Base-by-base conservation (phyloP, 2,797 vertebrate genomes). In the Rhinophrynus dorsalis region DNA sequence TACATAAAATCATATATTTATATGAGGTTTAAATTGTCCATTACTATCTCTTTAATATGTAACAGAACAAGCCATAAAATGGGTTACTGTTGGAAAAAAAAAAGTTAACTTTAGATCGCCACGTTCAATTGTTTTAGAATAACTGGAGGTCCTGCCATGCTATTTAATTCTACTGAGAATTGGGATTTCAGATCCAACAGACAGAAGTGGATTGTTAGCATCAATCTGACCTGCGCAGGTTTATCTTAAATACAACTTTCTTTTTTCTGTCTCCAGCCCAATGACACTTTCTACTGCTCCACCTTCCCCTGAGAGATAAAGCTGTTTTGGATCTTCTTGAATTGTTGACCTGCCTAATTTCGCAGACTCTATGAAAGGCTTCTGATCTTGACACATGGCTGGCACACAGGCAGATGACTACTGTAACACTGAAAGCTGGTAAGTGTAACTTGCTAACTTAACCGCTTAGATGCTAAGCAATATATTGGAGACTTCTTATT, bases 371-470 rank as follows among this genome's bases (percentile, higher is more conserved):
- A 42, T 33, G 18, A 65, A 30, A 37, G 44, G 58, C 17, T 44
- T 30, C 38, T 63, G 56, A 69, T 69, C 57, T 69, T 69, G 48
- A 69, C 17, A 17, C 57, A 69, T 62, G 67, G 67, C 67, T 62
- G 67, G 59, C 38, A 38, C 38, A 13, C 11, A 6, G 23, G 11
- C 51, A 3, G 6, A 51, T 58, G 61, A 7, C 11, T 17, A 30
- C 52, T 72, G 11, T 47, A 33, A 18, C 44, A 32, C n/a, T n/a
- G n/a, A n/a, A n/a, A n/a, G n/a, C n/a, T n/a, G n/a, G n/a, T n/a
- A n/a, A n/a, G n/a, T n/a, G n/a, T n/a, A n/a, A n/a, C n/a, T n/a
- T n/a, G n/a, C n/a, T n/a, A n/a, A n/a, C n/a, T n/a, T n/a, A n/a
- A n/a, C n/a, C n/a, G n/a, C n/a, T n/a, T n/a, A n/a, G n/a, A n/a